Conservation (phyloP, 1,140 invertebrate genomes). For the Bilobella aurantiaca region DNA sequence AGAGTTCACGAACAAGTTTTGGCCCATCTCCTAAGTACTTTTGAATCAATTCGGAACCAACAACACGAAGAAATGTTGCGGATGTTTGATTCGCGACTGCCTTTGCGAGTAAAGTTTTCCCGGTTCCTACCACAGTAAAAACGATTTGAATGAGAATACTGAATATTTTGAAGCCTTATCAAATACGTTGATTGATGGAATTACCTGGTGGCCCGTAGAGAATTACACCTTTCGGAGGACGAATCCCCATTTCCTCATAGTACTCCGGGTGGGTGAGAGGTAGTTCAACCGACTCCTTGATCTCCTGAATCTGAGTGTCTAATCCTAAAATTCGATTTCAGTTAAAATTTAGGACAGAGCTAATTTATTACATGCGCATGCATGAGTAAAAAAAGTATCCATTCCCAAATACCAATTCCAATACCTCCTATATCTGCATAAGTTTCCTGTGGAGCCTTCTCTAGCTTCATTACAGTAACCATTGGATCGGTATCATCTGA, state of each 20-base stretch:
- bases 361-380: too few relatives aligned
- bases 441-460: constrained; percentile 98
- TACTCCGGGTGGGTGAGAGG: constrained; percentile 99
- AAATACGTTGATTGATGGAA: constrained; percentile 83
- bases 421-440: constrained; percentile 96
- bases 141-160: background rate
- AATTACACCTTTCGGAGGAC: constrained; percentile 98
- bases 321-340: constrained; percentile 47
- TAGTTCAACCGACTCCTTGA: constrained; percentile 97
- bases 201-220: constrained; percentile 96
- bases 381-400: too few relatives aligned
- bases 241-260: constrained; percentile 99
- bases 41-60: constrained; percentile 97
- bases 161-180: too few relatives aligned
- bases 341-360: background rate
- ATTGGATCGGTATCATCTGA: constrained; percentile 99
- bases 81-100: constrained; percentile 99
- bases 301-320: constrained; percentile 99
- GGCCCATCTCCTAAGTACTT: constrained; percentile 98
- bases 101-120: constrained; percentile 95
- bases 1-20: constrained; percentile 93
- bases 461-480: constrained; percentile 99
- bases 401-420: too few relatives aligned
- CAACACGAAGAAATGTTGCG: constrained; percentile 95
- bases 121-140: constrained; percentile 80